Conservation (phyloP, 1,140 invertebrate genomes). For the Apocrypta bakeri region DNA sequence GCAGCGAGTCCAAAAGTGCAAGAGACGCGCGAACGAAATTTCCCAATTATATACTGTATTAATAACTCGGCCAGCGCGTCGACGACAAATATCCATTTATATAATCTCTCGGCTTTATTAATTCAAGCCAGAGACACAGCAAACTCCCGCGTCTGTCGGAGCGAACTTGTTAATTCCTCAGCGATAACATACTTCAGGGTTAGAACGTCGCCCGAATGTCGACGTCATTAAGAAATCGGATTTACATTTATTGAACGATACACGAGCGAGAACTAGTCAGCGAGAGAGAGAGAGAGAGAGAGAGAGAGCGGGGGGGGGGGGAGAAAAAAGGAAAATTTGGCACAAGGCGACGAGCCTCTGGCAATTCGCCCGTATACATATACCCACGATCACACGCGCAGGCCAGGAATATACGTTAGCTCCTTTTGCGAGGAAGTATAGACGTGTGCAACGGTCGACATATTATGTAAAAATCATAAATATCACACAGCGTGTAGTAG, state of each 20-base stretch:
- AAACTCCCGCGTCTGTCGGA: background rate
- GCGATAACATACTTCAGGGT: background rate
- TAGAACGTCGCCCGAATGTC: background rate
- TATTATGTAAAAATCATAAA: slow-evolving; percentile 6
- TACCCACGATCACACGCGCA: background rate
- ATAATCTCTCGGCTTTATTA: slow-evolving; percentile 1
- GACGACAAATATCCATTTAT: slow-evolving; percentile 1
- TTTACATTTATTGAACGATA: slow-evolving; percentile 20
- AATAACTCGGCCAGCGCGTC: background rate
- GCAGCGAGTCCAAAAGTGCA: too few relatives aligned
- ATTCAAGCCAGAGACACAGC: background rate
- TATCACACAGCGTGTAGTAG: background rate
- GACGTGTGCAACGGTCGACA: background rate
- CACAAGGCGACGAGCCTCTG: slow-evolving; percentile 16
- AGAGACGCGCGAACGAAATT: background rate
- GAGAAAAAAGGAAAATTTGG: slow-evolving; percentile 26
- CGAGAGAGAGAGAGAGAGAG: background rate
- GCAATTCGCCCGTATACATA: slow-evolving; percentile 3
- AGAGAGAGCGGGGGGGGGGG: background rate
- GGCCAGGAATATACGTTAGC: background rate
- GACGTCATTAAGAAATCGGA: slow-evolving; percentile 17
- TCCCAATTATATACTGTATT: slow-evolving; percentile 12
- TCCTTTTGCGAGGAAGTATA: background rate
- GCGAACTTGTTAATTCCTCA: background rate
- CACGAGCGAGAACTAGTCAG: background rate